Evolutionary conservation across 2,797 vertebrate species (phyloP), one percentile per base, ranked within the genome.

Genomic region (Epinephelus coioides): DNA sequence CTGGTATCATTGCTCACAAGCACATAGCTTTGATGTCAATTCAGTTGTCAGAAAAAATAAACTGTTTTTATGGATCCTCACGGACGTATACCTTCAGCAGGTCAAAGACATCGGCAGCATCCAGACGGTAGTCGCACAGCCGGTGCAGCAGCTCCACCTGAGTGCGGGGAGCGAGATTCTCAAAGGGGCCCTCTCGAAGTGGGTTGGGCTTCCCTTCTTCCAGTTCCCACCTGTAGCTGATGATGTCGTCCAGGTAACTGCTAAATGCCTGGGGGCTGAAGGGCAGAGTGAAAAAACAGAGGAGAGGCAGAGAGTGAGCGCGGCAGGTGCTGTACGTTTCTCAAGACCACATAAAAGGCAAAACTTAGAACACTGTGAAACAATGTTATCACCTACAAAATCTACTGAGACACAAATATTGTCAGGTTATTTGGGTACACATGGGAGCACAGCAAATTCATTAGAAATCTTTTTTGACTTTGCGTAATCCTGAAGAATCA

Each of bases 191-290:
- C 60, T 97, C 96, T 49, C 96, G 88, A 47, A 99, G 91, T 0
- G 98, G 98, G 92, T 99, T 99, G 69, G 98, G 97, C 57, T 98
- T 98, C 50, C 98, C 98, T 89, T 99, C 98, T 79, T 99, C 98
- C 81, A 99, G 94, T 88, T 99, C 98, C 98, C 98, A 99, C 53
- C 98, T 96, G 87, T 99, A 99, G 93, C 96, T 99, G 89, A 99
- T 99, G 90, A 99, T 99, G 94, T 99, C 98, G 54, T 99, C 97
- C 82, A 99, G 95, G 93, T 99, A 99, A 84, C 96, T 94, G 89
- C 97, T 96, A 87, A 97, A 98, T 0, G 96, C 97, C 94, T 98
- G 94, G 30, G 97, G 95, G 81, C 98, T 99, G 72, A 49, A 82
- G 47, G 38, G 59, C 12, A 23, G 19, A 78, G 57, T 15, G n/a